These are phyloP conservation scores for Drosophila percnosoma DNA, from an alignment of 2,888 invertebrate genomes.

Conservation along the genomic window DNA sequence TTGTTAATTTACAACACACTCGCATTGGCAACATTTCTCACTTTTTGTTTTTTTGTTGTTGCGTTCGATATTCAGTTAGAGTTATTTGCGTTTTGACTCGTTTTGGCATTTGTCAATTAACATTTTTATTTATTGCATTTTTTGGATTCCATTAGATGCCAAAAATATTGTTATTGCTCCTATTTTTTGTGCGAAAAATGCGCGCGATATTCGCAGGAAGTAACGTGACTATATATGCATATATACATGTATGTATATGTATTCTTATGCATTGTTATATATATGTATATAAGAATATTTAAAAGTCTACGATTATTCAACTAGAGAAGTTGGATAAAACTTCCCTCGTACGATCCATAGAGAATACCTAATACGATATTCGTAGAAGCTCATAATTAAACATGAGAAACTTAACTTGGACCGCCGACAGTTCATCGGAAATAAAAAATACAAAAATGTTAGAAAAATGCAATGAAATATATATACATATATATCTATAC, in stretches of 20 bases:
- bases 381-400: background rate
- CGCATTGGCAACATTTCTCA: conserved; percentile 42
- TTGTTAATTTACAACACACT: conserved; percentile 83
- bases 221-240: background rate
- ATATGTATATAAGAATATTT: background rate
- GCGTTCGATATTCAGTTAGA: conserved; percentile 29
- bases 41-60: conserved; percentile 7
- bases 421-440: conserved; percentile 1
- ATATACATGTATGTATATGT: background rate
- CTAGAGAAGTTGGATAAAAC: background rate
- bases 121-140: conserved; percentile 49
- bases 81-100: conserved; percentile 70
- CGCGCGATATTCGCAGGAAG: conserved; percentile 7
- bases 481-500: background rate
- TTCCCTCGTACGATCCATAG: background rate
- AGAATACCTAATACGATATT: background rate
- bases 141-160: conserved; percentile 16
- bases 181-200: conserved; percentile 5
- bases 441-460: background rate
- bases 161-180: conserved; percentile 27
- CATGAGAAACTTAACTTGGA: background rate
- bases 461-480: background rate
- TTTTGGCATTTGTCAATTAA: conserved; percentile 73
- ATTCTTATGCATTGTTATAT: background rate
- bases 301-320: background rate